Base-by-base conservation (phyloP, 2,113 vertebrate genomes). In the Meriones unguiculatus region DNA sequence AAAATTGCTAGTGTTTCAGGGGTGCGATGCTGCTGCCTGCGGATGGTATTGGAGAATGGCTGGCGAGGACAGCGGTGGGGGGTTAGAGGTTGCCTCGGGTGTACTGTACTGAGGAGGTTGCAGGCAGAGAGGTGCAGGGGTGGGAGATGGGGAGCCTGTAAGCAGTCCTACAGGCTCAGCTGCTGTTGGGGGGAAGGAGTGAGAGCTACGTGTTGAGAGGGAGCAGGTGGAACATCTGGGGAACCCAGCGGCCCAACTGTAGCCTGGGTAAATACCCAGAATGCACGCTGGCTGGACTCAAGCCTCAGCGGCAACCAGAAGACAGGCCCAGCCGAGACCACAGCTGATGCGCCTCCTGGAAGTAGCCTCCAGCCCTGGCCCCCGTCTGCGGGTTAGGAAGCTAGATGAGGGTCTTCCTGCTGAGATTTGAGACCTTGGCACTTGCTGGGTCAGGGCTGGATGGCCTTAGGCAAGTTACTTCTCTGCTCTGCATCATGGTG, bases 41-140 rank as follows among this genome's bases (percentile, higher is more conserved):
- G 15, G 14, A 2, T 30, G 0, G 6, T 3, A 12, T 17, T 7
- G 65, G 24, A 41, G 38, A 14, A 50, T 72, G 2, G 20, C 20
- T 8, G 13, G 5, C 32, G 2, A 3, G 2, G n/a, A 30, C 7
- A 14, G 28, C 14, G 7, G 30, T 38, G 38, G 9, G 25, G 4
- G 0, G 52, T 35, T 41, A 5, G 8, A 3, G 38, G n/a, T 7
- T 8, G 30, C 12, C 65, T 38, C 52, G 1, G 54, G 17, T 4
- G 11, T 0, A 38, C 67, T 1, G 0, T 8, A 0, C 0, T 0
- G 22, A 7, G n/a, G 28, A 5, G 80, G 25, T 50, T 54, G 46
- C 24, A 38, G 35, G 52, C 52, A 25, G 32, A 54, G 4, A 15
- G 67, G 30, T n/a, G 25, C 12, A 1, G 5, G 13, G 62, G 50